phyloP scores from a whole-genome alignment of 1,140 invertebrate species.

The Lepeophtheirus salmonis region DNA sequence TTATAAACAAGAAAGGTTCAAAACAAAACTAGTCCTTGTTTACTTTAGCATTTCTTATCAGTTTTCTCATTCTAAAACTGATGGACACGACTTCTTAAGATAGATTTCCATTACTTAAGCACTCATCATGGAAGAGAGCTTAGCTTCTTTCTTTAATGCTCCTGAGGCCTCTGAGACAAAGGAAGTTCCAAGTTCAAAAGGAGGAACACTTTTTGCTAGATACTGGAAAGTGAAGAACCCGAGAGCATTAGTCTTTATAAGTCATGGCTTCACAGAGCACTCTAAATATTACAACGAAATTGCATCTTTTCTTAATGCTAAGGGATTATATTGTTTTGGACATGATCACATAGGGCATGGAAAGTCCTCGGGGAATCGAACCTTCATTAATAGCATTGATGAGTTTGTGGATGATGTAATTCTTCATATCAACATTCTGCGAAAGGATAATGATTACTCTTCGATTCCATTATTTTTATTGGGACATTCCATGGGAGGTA shows the following conservation, averaged over 20 bases:
- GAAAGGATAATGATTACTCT: background rate
- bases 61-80: too few relatives aligned
- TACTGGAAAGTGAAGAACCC: background rate
- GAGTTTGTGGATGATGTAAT: slow-evolving; percentile 10
- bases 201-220: background rate
- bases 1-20: too few relatives aligned
- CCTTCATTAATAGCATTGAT: background rate
- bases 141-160: background rate
- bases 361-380: background rate
- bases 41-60: too few relatives aligned
- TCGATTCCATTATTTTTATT: background rate
- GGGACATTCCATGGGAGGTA: slow-evolving; percentile 13
- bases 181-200: background rate
- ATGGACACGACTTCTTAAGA: too few relatives aligned
- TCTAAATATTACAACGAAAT: background rate
- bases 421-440: background rate
- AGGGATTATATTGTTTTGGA: background rate
- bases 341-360: slow-evolving; percentile 12
- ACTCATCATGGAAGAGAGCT: background rate
- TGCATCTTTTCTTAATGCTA: background rate
- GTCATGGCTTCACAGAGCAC: slow-evolving; percentile 15
- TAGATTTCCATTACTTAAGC: too few relatives aligned
- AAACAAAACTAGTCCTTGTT: too few relatives aligned
- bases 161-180: background rate
- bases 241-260: slow-evolving; percentile 4